These are phyloP conservation scores for Siniperca knerii DNA, from an alignment of 2,113 vertebrate genomes.

Conservation along the genomic window DNA sequence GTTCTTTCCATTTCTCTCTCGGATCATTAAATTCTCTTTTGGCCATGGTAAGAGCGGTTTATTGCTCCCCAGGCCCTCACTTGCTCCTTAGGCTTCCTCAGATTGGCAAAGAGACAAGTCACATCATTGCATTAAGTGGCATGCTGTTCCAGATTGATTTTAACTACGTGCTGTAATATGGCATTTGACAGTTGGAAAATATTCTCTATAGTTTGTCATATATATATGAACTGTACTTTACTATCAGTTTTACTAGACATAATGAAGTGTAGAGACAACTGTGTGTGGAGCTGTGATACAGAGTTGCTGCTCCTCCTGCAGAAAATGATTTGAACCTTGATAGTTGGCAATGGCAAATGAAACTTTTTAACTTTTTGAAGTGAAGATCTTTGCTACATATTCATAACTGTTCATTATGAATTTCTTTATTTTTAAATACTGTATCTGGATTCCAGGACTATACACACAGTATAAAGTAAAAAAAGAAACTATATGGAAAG, in stretches of 20 bases:
- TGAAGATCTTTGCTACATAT: not conserved
- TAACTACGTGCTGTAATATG: not conserved
- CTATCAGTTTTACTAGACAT: not conserved
- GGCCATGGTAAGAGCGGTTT: conserved; percentile 67
- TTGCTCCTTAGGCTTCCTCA: conserved; percentile 35
- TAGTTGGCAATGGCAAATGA: not conserved
- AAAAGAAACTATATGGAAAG: not conserved
- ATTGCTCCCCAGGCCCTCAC: conserved; percentile 53
- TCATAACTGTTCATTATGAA: not conserved
- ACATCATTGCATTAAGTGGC: conserved; percentile 11
- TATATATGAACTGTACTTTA: not conserved
- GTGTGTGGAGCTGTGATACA: not conserved
- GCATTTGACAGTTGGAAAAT: not conserved
- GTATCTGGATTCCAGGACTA: not conserved
- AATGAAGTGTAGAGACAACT: not conserved
- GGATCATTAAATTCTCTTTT: conserved; percentile 72
- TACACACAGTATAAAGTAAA: not conserved
- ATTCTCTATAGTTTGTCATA: not conserved
- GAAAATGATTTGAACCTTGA: not conserved
- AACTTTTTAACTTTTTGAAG: not conserved
- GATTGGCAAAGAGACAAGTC: conserved; percentile 44
- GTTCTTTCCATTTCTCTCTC: conserved; percentile 43
- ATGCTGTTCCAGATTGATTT: conserved; percentile 9
- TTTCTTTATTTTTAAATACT: not conserved
- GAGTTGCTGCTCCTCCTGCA: not conserved